Evolutionary conservation across 2,888 invertebrate species (phyloP), one percentile per base, ranked within the genome.

Genomic region (Phytoseiulus persimilis): DNA sequence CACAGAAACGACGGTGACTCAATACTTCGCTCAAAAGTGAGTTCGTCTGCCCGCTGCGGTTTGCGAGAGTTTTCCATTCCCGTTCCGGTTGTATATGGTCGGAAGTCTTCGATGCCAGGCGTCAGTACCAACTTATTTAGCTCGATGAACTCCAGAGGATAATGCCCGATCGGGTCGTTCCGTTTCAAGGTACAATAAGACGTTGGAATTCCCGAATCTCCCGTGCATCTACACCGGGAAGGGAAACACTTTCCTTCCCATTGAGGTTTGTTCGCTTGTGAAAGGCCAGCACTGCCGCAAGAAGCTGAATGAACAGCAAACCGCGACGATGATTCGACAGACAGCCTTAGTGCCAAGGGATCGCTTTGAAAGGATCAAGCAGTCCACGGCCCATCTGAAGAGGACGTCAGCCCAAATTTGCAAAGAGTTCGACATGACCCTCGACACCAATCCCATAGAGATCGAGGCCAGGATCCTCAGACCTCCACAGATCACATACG

Each of bases 161-260:
- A 65, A 65, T 23, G 14, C 18, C 23, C 18, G 65, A 28, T 65
- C 65, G 18, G 14, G 6, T 6, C 2, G 5, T 18, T 65, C 5
- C 65, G 5, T 28, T 39, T 9, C 39, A 39, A 65, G 65, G 65
- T 90, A 90, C 89, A 18, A 83, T 2, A 3, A 32, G 45, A 45
- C 32, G 83, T 32, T 90, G 5, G 6, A 39, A 83, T 91, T 89
- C 39, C 91, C 91, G 46, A 83, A 90, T 18, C 89, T 91, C 83
- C 91, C 91, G 31, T 91, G 91, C 83, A 31, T 91, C 5, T n/a
- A 31, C n/a, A 90, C 91, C 32, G 90, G 90, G 9, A 87, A n/a
- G 33, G 45, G n/a, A 87, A 9, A 23, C 87, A 32, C 39, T 6
- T 39, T 33, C 6, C 39, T 87, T 11, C 87, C 33, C 0, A 87